Evolutionary conservation across 2,888 invertebrate genomes (phyloP).

Genomic region (Electrophaes corylata): DNA sequence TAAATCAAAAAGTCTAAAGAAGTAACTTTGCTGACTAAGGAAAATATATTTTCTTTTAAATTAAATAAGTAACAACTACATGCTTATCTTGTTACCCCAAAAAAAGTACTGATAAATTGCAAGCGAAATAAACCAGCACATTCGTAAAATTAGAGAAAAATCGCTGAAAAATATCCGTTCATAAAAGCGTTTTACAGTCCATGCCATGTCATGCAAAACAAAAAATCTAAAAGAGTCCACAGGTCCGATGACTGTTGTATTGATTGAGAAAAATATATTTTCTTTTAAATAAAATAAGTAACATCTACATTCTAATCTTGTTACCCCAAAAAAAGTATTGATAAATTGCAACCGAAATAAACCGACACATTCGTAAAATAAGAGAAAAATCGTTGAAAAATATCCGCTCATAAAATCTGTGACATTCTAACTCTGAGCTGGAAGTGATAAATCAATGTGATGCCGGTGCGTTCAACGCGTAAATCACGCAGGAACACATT

Average conservation of each 20-base stretch:
- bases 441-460: slow-evolving; percentile 40
- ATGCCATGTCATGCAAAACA: too few species aligned
- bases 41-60: too few species aligned
- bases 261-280: too few species aligned
- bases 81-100: too few species aligned
- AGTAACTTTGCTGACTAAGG: too few species aligned
- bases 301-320: too few species aligned
- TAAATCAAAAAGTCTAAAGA: too few species aligned
- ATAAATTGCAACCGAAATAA: slow-evolving; percentile 13
- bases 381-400: slow-evolving; percentile 25
- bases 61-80: too few species aligned
- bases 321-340: neutral
- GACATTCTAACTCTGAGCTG: slow-evolving; percentile 36
- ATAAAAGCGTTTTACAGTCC: too few species aligned
- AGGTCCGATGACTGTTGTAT: too few species aligned
- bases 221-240: too few species aligned
- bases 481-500: slow-evolving; percentile 34
- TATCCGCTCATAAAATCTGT: slow-evolving; percentile 30
- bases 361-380: slow-evolving; percentile 13
- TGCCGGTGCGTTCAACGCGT: slow-evolving; percentile 39
- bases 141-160: slow-evolving; percentile 19
- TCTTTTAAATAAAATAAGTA: too few species aligned
- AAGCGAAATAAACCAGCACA: slow-evolving; percentile 12
- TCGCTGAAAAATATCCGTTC: slow-evolving; percentile 25
- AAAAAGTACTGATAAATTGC: slow-evolving; percentile 9